Conservation (phyloP, 2,888 invertebrate genomes). For the Agonopterix alstromeriana region DNA sequence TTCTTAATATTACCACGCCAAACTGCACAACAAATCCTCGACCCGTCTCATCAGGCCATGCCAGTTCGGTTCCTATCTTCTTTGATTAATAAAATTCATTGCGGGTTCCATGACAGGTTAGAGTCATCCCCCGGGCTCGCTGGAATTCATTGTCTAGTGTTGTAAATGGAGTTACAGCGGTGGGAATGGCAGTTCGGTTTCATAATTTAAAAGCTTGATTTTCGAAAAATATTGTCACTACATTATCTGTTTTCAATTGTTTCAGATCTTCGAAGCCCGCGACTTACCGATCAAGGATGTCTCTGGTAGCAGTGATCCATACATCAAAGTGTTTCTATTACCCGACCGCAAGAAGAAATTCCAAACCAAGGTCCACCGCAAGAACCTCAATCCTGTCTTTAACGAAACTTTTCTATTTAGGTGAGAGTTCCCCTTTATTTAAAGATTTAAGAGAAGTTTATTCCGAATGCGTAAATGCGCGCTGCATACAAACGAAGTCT, state of each 20-base stretch:
- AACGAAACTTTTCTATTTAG: conserved; percentile 91
- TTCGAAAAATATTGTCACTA: background rate
- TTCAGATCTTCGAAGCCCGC: conserved; percentile 82
- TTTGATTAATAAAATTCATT: no score
- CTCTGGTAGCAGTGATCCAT: conserved; percentile 90
- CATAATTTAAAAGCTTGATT: background rate
- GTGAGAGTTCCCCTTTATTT: conserved; percentile 46
- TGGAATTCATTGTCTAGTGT: no score
- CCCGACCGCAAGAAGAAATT: conserved; percentile 92
- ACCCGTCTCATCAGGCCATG: no score
- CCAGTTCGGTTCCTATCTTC: no score
- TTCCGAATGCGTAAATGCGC: no score
- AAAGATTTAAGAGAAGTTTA: background rate
- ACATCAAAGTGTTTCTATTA: conserved; percentile 89
- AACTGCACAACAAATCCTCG: no score
- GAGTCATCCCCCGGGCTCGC: no score
- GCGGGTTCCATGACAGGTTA: no score
- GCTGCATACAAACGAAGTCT: no score
- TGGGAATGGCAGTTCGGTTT: no score
- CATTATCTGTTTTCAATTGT: conserved; percentile 7
- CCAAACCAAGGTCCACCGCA: conserved; percentile 89
- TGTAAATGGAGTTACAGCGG: no score
- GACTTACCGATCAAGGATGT: conserved; percentile 91
- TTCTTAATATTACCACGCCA: no score
- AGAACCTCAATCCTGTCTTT: conserved; percentile 88